Base-by-base conservation (phyloP, 2,113 vertebrate genomes). In the Lonchura striata region DNA sequence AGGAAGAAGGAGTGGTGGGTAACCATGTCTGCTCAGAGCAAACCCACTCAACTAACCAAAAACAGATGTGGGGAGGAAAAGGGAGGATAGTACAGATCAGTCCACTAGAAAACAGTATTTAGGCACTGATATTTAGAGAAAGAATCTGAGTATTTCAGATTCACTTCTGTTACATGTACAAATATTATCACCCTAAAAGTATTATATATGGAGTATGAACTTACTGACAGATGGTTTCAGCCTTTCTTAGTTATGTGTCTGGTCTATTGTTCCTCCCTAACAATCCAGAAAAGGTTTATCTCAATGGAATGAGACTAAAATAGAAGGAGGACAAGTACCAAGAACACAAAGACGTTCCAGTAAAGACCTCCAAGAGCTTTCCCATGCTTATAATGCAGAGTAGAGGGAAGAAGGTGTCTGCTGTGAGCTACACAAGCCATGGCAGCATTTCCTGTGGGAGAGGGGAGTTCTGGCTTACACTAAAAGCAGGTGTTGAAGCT, bases 61-160 rank as follows among this genome's bases (percentile, higher is more conserved):
- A 82, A 27, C 31, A 86, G n/a, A 31, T 0, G 0, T 13, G 35
- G 18, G 19, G 12, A 69, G 19, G 47, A 83, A 47, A 18, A 80
- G n/a, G 39, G 74, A 84, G 7, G 15, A 30, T 7, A 77, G 27
- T 33, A 72, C 39, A 53, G 47, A 50, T 50, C 18, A 33, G 46
- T 74, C 39, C 42, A 50, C 27, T 10, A 59, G 47, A 68, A 46
- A 91, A 71, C 47, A 86, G 44, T 17, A 68, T 41, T 86, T n/a
- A 69, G 28, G 65, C 49, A 69, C 39, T 44, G 33, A 33, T 84
- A 35, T 17, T 42, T 4, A 76, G 15, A n/a, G 15, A 81, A 83
- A 66, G 27, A 78, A 70, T 31, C 4, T 19, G 22, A 63, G 53
- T n/a, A 63, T 35, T 88, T 59, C 30, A 74, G 50, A 88, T 68